Evolutionary conservation across 1,140 invertebrate genomes (phyloP).

Genomic region (Chymomyza costata): DNA sequence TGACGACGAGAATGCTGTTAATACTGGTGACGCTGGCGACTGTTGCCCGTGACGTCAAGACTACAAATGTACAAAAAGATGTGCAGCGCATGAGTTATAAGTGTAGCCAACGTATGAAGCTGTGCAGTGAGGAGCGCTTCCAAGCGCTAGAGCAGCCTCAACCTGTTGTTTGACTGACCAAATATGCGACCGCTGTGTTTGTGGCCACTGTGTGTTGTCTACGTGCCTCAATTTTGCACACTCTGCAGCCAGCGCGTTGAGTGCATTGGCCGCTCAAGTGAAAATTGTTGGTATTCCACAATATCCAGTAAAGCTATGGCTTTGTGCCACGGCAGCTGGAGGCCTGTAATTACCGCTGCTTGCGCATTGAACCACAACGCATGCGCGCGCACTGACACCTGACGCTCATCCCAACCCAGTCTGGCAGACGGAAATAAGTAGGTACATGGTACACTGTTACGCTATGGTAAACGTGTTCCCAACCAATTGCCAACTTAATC

Average conservation of each 20-base stretch:
- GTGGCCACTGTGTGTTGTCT: slow-evolving; percentile 4
- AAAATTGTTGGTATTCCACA: no score
- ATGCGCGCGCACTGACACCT: neutral
- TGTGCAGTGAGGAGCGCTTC: neutral
- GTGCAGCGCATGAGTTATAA: slow-evolving; percentile 22
- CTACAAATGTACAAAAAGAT: slow-evolving; percentile 51
- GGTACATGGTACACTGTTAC: no score
- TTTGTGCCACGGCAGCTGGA: no score
- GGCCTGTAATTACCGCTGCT: no score
- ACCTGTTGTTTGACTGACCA: slow-evolving; percentile 53
- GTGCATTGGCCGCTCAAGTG: slow-evolving; percentile 26
- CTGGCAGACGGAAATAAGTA: no score
- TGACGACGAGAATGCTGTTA: slow-evolving; percentile 1
- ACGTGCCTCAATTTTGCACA: slow-evolving; percentile 41
- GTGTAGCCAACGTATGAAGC: neutral
- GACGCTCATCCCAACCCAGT: neutral
- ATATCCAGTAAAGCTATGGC: no score
- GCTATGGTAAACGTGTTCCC: slow-evolving; percentile 27
- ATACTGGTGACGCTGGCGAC: neutral
- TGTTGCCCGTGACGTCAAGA: slow-evolving; percentile 29
- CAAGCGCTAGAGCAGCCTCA: slow-evolving; percentile 15
- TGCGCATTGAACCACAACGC: neutral
- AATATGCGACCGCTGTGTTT: slow-evolving; percentile 11
- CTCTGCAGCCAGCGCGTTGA: no score
- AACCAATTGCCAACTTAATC: slow-evolving; percentile 9